phyloP scores from a whole-genome alignment of 2,888 invertebrate species.

The Sialis lutaria region DNA sequence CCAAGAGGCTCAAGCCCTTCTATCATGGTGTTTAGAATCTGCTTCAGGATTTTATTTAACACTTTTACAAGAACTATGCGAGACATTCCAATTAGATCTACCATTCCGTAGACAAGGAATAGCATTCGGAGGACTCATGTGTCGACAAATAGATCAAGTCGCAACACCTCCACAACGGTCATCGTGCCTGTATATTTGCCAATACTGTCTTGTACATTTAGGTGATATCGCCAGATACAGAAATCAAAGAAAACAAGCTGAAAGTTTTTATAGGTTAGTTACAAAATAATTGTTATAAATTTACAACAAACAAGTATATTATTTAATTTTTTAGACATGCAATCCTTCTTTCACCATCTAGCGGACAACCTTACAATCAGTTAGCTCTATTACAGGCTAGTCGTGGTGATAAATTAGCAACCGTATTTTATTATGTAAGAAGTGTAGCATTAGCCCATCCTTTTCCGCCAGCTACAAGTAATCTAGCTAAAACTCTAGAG shows the following conservation, averaged over 20 bases:
- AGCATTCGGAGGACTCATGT: conserved; percentile 20
- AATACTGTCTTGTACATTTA: conserved; percentile 76
- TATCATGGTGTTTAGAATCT: conserved; percentile 66
- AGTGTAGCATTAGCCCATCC: conserved; percentile 71
- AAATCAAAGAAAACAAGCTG: conserved; percentile 63
- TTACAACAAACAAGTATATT: neutral
- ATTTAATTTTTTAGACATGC: conserved; percentile 39
- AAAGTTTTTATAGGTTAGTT: conserved; percentile 57
- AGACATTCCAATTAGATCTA: conserved; percentile 62
- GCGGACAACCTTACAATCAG: conserved; percentile 83
- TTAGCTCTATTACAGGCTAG: conserved; percentile 67
- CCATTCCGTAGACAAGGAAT: conserved; percentile 43
- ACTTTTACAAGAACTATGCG: conserved; percentile 64
- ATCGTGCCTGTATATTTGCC: conserved; percentile 71
- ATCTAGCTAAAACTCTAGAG: conserved; percentile 55
- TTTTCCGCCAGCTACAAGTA: conserved; percentile 68
- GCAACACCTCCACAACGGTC: conserved; percentile 35
- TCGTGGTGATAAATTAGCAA: conserved; percentile 61
- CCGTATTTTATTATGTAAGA: conserved; percentile 73
- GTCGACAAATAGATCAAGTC: conserved; percentile 15
- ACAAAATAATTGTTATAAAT: too few relatives aligned
- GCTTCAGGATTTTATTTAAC: conserved; percentile 75
- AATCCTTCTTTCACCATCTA: conserved; percentile 51
- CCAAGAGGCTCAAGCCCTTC: conserved; percentile 56
- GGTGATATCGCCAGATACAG: conserved; percentile 76